Base-by-base conservation (phyloP, 2,797 vertebrate genomes). In the Glossophaga mutica region DNA sequence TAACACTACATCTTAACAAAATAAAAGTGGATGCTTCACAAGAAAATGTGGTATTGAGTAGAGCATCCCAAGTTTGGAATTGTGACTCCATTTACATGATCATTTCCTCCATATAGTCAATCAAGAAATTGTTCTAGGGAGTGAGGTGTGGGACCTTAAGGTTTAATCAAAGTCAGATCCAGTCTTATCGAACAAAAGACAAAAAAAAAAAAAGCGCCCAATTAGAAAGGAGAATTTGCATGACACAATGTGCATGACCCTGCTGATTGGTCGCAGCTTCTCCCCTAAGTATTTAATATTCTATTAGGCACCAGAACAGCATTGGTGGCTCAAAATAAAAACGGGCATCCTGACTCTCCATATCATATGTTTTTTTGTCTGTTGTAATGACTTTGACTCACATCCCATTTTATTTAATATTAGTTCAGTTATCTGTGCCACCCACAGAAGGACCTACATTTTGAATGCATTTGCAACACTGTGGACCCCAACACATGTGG, bases 181-280 rank as follows among this genome's bases (percentile, higher is more conserved):
- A 78, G 34, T 19, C 9, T 2, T 6, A 86, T 62, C 67, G n/a
- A 9, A 76, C n/a, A n/a, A n/a, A n/a, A n/a, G n/a, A n/a, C n/a
- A n/a, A n/a, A n/a, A n/a, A n/a, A n/a, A n/a, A n/a, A n/a, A n/a
- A 42, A 67, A 68, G 18, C 42, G 39, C 81, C 37, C 26, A 50
- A 32, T 59, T 81, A 86, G 94, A 96, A 97, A 90, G 74, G 34
- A 86, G 55, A 55, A 92, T 68, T 84, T 88, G 34, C 57, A 52
- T 86, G 29, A 86, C 15, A 57, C 29, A 39, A 22, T 9, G 26
- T 44, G 42, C 29, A 4, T 50, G 79, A 59, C 32, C 14, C 15
- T 77, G 96, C 62, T 87, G 71, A 94, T 86, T 93, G 90, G 39
- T 16, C 74, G 81, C 44, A 73, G 10, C n/a, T 62, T 79, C 44